These are phyloP conservation scores for Virgularia gustaviana DNA, from an alignment of 92 coral and sea anemone genomes.

Conservation along the genomic window DNA sequence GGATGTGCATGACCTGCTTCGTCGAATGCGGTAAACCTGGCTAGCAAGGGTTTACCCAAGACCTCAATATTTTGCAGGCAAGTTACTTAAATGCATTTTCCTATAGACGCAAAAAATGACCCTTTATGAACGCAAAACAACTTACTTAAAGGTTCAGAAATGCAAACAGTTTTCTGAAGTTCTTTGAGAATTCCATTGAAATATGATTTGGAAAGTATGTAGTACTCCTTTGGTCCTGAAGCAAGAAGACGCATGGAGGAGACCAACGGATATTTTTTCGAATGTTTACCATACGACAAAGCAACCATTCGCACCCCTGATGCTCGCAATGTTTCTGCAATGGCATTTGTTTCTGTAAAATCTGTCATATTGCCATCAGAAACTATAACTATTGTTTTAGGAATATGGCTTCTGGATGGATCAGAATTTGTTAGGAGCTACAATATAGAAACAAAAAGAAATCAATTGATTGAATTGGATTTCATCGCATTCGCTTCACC, in stretches of 20 bases:
- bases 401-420: not conserved
- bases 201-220: constrained; percentile 11
- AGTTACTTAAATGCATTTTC: no score
- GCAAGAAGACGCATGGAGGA: constrained; percentile 19
- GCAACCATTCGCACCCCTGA: constrained; percentile 18
- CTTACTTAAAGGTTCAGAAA: constrained; percentile 30
- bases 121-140: not conserved
- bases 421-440: constrained; percentile 27
- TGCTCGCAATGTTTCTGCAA: constrained; percentile 23
- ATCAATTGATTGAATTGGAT: not conserved
- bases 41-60: no score
- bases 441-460: not conserved
- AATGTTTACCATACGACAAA: constrained; percentile 14
- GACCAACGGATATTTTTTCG: not conserved
- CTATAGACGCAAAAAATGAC: no score
- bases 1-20: no score
- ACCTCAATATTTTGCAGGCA: no score
- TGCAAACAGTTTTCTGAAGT: constrained; percentile 25
- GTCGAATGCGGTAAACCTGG: no score
- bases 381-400: constrained; percentile 24
- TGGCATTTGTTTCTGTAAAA: constrained; percentile 12
- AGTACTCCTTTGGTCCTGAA: constrained; percentile 39
- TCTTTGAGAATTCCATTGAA: constrained; percentile 28
- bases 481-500: no score
- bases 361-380: constrained; percentile 22